Evolutionary conservation across 2,888 invertebrate genomes (phyloP).

Genomic region (Drosophila melanosoma): DNA sequence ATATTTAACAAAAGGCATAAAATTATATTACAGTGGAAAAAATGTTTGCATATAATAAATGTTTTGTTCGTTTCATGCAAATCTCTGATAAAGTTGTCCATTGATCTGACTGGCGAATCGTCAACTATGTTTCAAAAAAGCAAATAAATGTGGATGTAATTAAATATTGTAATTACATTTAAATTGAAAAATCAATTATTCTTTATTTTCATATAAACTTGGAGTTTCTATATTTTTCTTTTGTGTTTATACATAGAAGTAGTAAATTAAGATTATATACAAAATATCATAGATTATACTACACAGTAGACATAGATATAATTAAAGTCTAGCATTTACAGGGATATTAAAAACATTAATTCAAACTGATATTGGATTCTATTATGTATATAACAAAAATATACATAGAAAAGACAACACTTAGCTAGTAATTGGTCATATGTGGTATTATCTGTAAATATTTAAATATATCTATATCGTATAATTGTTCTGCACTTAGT

Average conservation of each 20-base stretch:
- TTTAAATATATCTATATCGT: background rate
- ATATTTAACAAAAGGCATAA: background rate
- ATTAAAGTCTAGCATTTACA: slow-evolving; percentile 30
- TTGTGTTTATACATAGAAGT: slow-evolving; percentile 29
- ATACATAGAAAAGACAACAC: slow-evolving; percentile 51
- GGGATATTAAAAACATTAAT: slow-evolving; percentile 20
- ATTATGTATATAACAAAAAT: slow-evolving; percentile 28
- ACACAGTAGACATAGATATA: slow-evolving; percentile 36
- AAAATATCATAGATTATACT: slow-evolving; percentile 32
- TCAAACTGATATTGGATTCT: slow-evolving; percentile 22
- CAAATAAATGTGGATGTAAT: background rate
- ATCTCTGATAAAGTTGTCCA: background rate
- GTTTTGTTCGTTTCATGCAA: background rate
- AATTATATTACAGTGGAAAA: background rate
- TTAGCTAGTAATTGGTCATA: slow-evolving; percentile 73
- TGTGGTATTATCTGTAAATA: slow-evolving; percentile 5
- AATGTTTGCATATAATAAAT: background rate
- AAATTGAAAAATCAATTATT: background rate
- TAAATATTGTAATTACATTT: background rate
- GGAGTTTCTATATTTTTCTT: slow-evolving; percentile 61
- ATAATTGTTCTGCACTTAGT: slow-evolving; percentile 35
- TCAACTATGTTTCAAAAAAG: background rate
- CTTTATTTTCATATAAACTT: slow-evolving; percentile 45
- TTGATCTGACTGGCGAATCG: too few species aligned
- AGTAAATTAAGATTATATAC: slow-evolving; percentile 52